Evolutionary conservation across 2,113 vertebrate genomes (phyloP), one percentile per base, ranked within the genome.

Genomic region (Phrynosoma blainvillii): DNA sequence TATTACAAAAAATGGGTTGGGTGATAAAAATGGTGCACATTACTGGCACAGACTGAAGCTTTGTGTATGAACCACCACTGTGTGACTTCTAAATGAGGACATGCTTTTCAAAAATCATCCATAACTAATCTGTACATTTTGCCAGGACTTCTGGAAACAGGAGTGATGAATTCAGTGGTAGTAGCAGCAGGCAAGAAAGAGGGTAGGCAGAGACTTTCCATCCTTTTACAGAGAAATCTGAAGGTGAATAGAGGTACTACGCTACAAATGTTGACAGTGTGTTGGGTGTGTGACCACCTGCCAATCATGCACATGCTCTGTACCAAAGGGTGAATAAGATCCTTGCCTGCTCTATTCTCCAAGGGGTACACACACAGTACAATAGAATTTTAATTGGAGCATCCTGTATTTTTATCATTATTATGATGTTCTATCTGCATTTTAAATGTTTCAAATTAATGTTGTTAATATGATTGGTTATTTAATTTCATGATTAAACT

Each of bases 11-110:
- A 92, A n/a, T 25, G 23, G 71, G 56, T 27, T 23, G 62, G n/a
- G 40, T 71, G 21, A 92, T 95, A 94, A 94, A 95, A 93, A 96
- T 93, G 86, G 90, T 94, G 94, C 89, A 85, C 93, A 96, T 94
- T 96, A 96, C 96, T 96, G 91, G 94, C 93, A 95, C 95, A 96
- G 96, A 96, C 96, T 94, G 96, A 94, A 95, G 93, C 88, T 93
- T 92, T 87, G 90, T 93, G 89, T 93, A 93, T 95, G 89, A 94
- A 93, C 95, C 93, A 91, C 92, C 89, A 92, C 89, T 80, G 89
- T 92, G 90, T 91, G 93, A 94, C 93, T 96, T 92, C 93, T 92
- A 94, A 97, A 95, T 94, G 94, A 95, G 94, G 93, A 93, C 80
- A 92, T 94, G 82, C 79, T 92, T 95, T 96, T 93, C 71, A 89